Evolutionary conservation across 2,888 invertebrate species (phyloP).

Genomic region (Lasioglossum calceatum): DNA sequence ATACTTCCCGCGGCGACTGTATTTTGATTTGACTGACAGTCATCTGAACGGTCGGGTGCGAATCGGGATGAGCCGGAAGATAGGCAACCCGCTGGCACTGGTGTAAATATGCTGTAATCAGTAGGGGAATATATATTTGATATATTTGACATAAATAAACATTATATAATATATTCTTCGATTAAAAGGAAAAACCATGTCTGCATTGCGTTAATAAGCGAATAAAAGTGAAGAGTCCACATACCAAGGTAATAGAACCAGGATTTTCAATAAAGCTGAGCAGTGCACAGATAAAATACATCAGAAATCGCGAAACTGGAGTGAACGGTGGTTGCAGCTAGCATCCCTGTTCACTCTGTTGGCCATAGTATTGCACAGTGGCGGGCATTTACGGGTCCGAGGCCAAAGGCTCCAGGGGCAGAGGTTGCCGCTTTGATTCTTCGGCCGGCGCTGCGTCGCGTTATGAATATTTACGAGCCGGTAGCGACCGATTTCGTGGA

Average conservation of each 20-base stretch:
- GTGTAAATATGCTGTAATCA: not conserved
- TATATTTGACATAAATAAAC: not conserved
- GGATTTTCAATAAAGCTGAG: not conserved
- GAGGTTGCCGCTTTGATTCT: not conserved
- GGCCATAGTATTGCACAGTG: not conserved
- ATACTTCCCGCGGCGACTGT: too few relatives aligned
- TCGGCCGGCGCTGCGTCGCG: not conserved
- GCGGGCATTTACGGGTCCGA: slow-evolving; percentile 1
- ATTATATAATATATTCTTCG: not conserved
- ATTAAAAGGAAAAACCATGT: not conserved
- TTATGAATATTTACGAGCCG: slow-evolving; percentile 6
- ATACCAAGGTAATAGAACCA: not conserved
- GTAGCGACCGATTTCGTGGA: not conserved
- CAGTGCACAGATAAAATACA: not conserved
- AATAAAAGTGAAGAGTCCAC: not conserved
- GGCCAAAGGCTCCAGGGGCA: not conserved
- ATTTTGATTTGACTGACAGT: not conserved
- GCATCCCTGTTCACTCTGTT: not conserved
- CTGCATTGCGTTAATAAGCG: not conserved
- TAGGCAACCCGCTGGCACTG: not conserved
- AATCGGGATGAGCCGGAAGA: not conserved
- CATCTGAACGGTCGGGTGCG: not conserved
- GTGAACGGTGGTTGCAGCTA: not conserved
- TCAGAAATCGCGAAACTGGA: not conserved
- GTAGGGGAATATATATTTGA: too few relatives aligned